Conservation (phyloP, 2,113 vertebrate species). For the Suncus etruscus region DNA sequence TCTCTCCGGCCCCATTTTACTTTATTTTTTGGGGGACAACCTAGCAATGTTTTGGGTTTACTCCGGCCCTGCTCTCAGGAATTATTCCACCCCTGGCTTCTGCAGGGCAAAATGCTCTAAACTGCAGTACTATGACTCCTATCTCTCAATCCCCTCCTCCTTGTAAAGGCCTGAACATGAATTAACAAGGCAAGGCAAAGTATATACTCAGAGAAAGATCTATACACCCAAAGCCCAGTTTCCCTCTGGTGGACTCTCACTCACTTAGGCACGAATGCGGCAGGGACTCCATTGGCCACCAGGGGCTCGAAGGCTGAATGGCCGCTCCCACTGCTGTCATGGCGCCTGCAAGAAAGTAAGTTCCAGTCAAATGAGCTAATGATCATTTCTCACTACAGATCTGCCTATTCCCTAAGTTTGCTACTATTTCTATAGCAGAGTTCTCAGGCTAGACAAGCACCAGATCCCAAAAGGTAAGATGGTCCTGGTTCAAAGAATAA, state of each 20-base stretch:
- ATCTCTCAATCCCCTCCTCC: too few relatives aligned
- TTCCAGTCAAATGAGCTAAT: not conserved
- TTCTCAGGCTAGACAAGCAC: not conserved
- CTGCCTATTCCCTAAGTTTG: not conserved
- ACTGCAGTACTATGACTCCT: too few relatives aligned
- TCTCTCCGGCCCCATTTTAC: too few relatives aligned
- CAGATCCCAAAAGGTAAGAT: not conserved
- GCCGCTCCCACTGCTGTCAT: constrained; percentile 92
- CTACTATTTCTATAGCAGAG: not conserved
- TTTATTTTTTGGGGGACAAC: too few relatives aligned
- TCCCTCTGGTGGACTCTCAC: constrained; percentile 44
- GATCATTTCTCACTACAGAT: not conserved
- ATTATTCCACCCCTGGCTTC: too few relatives aligned
- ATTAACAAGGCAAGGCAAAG: constrained; percentile 29
- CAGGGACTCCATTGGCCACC: constrained; percentile 91
- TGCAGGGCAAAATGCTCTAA: too few relatives aligned
- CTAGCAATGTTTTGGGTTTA: too few relatives aligned
- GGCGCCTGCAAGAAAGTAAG: constrained; percentile 87
- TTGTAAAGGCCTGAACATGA: not conserved
- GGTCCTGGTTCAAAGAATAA: not conserved
- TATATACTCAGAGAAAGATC: constrained; percentile 3
- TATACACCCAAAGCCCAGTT: not conserved
- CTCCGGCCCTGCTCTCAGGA: too few relatives aligned
- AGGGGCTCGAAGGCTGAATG: constrained; percentile 93
- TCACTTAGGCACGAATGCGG: constrained; percentile 95